Base-by-base conservation (phyloP, 2,797 vertebrate species). In the Picus viridis region DNA sequence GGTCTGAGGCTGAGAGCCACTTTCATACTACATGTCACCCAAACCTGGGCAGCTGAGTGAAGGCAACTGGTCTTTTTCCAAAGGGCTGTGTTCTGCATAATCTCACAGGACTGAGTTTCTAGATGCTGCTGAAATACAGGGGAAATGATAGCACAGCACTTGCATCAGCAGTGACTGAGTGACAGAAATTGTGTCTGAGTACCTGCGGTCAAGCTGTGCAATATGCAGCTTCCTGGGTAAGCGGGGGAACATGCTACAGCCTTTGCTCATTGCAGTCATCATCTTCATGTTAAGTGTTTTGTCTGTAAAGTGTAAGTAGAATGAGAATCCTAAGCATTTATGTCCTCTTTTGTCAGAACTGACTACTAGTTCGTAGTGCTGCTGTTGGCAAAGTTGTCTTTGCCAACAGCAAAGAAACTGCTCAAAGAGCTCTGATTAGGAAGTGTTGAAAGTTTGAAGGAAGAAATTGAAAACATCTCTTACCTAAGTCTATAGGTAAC, bases 101-200 rank as follows among this genome's bases (percentile, higher is more conserved):
- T 89, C 73, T 95, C 83, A 11, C 29, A 72, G 71, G 90, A 72
- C 22, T 95, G 77, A 78, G 77, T 83, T 94, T 90, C 81, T 89
- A 78, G 90, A 83, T 86, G 83, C 36, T 94, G 88, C 70, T 57
- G 63, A 93, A 94, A 92, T 65, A 59, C 1, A 72, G 68, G 77
- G 81, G 39, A 88, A 85, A 75, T 58, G 72, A 47, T 39, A 89
- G 86, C 64, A 75, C 53, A 75, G 71, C 41, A 16, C 61, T 90
- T 94, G 70, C 74, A 70, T 75, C 30, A 58, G 51, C 59, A 88
- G 67, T 59, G 63, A 39, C 63, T 86, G 88, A 88, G 47, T 81
- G 86, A 86, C 88, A 93, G 77, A 58, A 92, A 73, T 63, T 0
- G 0, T 4, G 39, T 36, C 63, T 0, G 10, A 63, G 56, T 64